These are phyloP conservation scores for Solenodon paradoxus DNA, from an alignment of 2,113 vertebrate genomes.

Conservation along the genomic window DNA sequence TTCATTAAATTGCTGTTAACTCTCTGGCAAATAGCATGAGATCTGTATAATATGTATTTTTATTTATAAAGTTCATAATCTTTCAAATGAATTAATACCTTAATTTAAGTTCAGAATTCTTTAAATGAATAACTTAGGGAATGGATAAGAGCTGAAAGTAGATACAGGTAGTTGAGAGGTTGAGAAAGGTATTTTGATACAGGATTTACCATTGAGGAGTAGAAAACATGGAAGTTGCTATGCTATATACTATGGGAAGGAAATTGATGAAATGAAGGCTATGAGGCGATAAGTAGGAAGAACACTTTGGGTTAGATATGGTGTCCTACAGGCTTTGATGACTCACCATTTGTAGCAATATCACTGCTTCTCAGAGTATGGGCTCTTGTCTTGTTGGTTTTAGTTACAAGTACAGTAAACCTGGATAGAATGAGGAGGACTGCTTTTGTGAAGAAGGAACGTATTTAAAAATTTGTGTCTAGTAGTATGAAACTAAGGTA, in stretches of 20 bases:
- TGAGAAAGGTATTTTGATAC: neutral
- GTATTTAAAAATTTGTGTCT: conserved; percentile 33
- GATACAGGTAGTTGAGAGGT: neutral
- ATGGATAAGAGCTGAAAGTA: neutral
- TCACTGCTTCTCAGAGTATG: neutral
- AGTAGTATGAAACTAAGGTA: conserved; percentile 16
- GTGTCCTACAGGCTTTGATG: neutral
- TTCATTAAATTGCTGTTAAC: neutral
- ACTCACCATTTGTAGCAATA: neutral
- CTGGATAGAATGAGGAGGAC: neutral
- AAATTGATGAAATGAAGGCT: neutral
- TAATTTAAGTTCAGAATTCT: conserved; percentile 14
- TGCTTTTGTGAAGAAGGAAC: conserved; percentile 18
- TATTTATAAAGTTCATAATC: conserved; percentile 2
- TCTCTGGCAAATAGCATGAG: neutral
- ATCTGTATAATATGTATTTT: too few species aligned
- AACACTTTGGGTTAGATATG: neutral
- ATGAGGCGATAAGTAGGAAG: neutral
- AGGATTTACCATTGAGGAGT: neutral
- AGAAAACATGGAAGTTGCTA: neutral
- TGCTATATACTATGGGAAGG: neutral
- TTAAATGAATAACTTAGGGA: neutral
- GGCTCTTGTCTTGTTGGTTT: neutral
- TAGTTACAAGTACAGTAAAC: neutral
- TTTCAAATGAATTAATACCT: conserved; percentile 11